Evolutionary conservation across 2,888 invertebrate species (phyloP), one percentile per base, ranked within the genome.

Genomic region (Chromoteleia sp.): DNA sequence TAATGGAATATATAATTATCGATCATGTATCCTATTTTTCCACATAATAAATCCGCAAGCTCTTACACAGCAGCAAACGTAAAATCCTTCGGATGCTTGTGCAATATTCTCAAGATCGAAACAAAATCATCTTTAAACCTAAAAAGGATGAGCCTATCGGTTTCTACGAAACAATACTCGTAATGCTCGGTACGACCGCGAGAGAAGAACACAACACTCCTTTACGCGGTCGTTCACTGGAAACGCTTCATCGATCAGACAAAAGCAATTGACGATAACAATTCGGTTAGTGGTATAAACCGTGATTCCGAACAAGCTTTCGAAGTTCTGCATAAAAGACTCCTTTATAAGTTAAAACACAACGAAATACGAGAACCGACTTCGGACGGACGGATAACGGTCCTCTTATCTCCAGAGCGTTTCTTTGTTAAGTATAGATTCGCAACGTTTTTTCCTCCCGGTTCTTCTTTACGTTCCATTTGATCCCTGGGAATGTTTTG

Each of bases 241-340:
- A 61, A 50, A 2, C 29, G 30, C 41, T 29, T 17, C n/a, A 52
- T 73, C 61, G 50, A 73, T 73, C 19, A 73, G 41, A 61, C 30
- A 19, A 21, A 59, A 61, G 61, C 59, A 39, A 39, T 61, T 14
- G 71, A 30, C 25, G 61, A 71, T 19, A 71, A 71, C 70, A 58
- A 59, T 50, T 59, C 58, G 14, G 30, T 58, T 71, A 45, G 33
- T 21, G 25, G 41, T 41, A 19, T 70, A 36, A 36, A 39, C 25
- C 25, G 17, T 52, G 36, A 58, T 52, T 73, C 36, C 52, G 14
- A 61, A 52, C 61, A 61, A 61, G 71, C 30, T 73, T 39, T 52
- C 58, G 43, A 59, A 61, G 50, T 61, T 59, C 41, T 50, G 17
- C 52, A 71, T 61, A 59, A 50, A 70, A 73, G 30, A 59, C 52